These are phyloP conservation scores for Galeruca laticollis DNA, from an alignment of 2,888 invertebrate genomes.

Conservation along the genomic window DNA sequence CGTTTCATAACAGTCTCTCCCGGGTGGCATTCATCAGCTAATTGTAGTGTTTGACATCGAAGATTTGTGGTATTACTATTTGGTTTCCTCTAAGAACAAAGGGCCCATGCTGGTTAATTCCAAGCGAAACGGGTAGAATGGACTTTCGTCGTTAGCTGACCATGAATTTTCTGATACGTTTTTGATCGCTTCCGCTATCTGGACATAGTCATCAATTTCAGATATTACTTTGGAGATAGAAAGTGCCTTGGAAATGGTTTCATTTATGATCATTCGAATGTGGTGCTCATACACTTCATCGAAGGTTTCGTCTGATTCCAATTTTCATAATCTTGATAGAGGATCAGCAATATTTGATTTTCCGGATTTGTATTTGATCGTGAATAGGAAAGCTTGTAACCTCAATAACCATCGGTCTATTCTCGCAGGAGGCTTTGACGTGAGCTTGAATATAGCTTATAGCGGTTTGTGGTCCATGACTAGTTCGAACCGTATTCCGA, in stretches of 20 bases:
- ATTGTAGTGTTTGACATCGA: slow-evolving; percentile 29
- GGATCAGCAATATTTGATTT: too few species aligned
- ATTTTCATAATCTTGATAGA: too few species aligned
- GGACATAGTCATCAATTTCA: slow-evolving; percentile 22
- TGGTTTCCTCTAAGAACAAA: slow-evolving; percentile 45
- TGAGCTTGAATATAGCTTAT: slow-evolving; percentile 55
- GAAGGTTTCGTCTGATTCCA: slow-evolving; percentile 37
- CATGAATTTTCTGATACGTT: too few species aligned
- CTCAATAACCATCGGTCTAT: too few species aligned
- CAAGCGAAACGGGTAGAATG: slow-evolving; percentile 38
- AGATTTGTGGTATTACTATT: slow-evolving; percentile 51
- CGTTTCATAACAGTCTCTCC: slow-evolving; percentile 50
- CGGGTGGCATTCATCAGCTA: slow-evolving; percentile 52
- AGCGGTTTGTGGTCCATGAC: slow-evolving; percentile 60
- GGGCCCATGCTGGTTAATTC: slow-evolving; percentile 46
- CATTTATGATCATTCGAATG: slow-evolving; percentile 7
- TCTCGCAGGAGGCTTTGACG: slow-evolving; percentile 47
- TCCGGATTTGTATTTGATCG: too few species aligned
- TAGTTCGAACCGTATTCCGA: slow-evolving; percentile 62
- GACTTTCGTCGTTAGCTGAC: slow-evolving; percentile 33
- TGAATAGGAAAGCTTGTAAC: too few species aligned
- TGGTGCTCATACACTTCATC: slow-evolving; percentile 29
- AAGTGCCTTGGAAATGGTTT: slow-evolving; percentile 22
- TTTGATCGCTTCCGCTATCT: slow-evolving; percentile 36
- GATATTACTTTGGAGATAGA: slow-evolving; percentile 17